These are phyloP conservation scores for Drosophila paranaensis DNA, from an alignment of 2,888 invertebrate species.

Conservation along the genomic window DNA sequence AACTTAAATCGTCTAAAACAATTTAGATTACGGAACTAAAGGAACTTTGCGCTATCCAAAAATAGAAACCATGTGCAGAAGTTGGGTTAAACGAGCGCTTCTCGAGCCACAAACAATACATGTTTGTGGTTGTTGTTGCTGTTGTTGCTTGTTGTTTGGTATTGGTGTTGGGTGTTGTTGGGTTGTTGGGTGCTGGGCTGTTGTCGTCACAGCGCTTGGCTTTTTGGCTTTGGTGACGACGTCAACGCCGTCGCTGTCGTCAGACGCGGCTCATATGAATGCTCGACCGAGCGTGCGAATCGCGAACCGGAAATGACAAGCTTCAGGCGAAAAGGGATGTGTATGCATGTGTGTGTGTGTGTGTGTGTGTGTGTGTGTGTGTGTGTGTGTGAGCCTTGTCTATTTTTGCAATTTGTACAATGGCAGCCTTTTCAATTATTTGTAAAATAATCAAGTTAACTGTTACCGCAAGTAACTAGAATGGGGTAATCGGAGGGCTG, in stretches of 20 bases:
- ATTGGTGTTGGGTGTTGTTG: constrained; percentile 23
- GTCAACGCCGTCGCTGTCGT: constrained; percentile 54
- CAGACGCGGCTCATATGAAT: constrained; percentile 46
- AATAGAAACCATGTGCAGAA: background rate
- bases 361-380: background rate
- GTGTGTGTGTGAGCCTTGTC: constrained; percentile 38
- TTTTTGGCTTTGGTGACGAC: constrained; percentile 53
- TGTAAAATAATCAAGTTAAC: constrained; percentile 79
- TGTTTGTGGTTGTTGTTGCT: constrained; percentile 20
- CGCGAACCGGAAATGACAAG: constrained; percentile 51
- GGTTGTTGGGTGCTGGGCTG: constrained; percentile 30
- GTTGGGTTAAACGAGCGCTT: background rate
- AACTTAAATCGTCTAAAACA: background rate
- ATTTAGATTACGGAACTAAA: background rate
- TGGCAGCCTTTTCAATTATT: constrained; percentile 79
- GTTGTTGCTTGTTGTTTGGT: constrained; percentile 23
- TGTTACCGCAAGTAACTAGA: constrained; percentile 62
- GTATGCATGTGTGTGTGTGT: constrained; percentile 17
- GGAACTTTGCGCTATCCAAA: background rate
- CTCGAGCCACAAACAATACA: constrained; percentile 6
- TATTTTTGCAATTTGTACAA: constrained; percentile 66
- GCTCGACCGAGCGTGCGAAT: constrained; percentile 35
- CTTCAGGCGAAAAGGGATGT: constrained; percentile 18
- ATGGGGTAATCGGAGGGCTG: constrained; percentile 1
- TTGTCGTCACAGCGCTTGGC: constrained; percentile 64